phyloP scores from a whole-genome alignment of 2,888 invertebrate species.

The Pachymerium ferrugineum region DNA sequence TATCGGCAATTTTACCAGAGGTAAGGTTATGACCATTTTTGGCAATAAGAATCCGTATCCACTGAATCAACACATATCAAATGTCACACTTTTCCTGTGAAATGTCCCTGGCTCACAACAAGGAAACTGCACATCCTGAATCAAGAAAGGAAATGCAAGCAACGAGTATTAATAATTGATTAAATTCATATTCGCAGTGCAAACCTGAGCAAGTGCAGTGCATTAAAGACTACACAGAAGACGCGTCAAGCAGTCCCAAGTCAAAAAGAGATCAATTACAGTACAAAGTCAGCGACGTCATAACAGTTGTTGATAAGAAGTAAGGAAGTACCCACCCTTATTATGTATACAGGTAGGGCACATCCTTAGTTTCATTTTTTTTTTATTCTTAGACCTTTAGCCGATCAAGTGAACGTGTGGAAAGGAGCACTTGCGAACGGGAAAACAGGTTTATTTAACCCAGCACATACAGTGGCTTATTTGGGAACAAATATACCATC shows the following conservation, averaged over 20 bases:
- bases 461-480: slow-evolving; percentile 80
- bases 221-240: slow-evolving; percentile 56
- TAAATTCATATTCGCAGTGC: slow-evolving; percentile 51
- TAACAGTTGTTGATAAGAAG: slow-evolving; percentile 84
- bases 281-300: slow-evolving; percentile 81
- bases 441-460: slow-evolving; percentile 88
- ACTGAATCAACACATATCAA: slow-evolving; percentile 5
- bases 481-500: slow-evolving; percentile 66
- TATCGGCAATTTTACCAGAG: slow-evolving; percentile 70
- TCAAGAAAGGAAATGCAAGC: background rate
- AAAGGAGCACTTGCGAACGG: slow-evolving; percentile 84
- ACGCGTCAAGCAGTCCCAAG: slow-evolving; percentile 47
- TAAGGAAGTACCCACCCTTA: slow-evolving; percentile 45
- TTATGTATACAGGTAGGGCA: background rate
- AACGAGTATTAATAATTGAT: slow-evolving; percentile 2
- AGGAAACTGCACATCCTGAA: slow-evolving; percentile 18
- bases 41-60: background rate
- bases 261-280: slow-evolving; percentile 64
- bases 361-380: background rate
- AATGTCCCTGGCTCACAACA: slow-evolving; percentile 1
- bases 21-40: slow-evolving; percentile 43
- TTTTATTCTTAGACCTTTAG: slow-evolving; percentile 43
- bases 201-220: slow-evolving; percentile 91
- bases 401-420: slow-evolving; percentile 59
- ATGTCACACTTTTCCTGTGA: slow-evolving; percentile 22